Percentiles rank a stretch among this genome's conserved stretches.
These are phyloP conservation scores for Drosophila trapezifrons DNA, from an alignment of 1,140 invertebrate species.

Conservation along the genomic window DNA sequence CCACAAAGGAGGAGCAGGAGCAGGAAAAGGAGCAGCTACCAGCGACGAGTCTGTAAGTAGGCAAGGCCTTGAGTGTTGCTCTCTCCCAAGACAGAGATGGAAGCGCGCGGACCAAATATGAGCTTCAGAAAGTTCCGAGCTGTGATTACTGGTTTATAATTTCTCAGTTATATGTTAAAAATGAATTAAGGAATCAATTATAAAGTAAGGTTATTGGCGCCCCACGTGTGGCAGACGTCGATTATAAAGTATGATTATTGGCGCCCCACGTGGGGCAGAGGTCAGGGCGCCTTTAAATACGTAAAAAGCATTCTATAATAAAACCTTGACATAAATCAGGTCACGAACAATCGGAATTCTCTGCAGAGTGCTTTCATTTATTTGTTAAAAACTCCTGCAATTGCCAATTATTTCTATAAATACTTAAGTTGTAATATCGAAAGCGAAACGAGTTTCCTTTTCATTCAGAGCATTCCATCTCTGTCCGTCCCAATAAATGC, in stretches of 20 bases:
- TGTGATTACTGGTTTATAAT: background rate
- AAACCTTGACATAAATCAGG: no score
- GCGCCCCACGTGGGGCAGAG: background rate
- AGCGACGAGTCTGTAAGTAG: slow-evolving; percentile 58
- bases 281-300: background rate
- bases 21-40: slow-evolving; percentile 18
- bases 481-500: slow-evolving; percentile 6
- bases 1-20: slow-evolving; percentile 6
- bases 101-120: background rate
- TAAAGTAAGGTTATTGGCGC: background rate
- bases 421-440: background rate
- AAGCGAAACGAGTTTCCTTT: background rate
- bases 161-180: background rate
- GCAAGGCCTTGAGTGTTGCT: slow-evolving; percentile 26
- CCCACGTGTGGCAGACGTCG: no score
- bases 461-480: slow-evolving; percentile 21
- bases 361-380: slow-evolving; percentile 5
- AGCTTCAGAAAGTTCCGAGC: background rate
- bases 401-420: slow-evolving; percentile 18
- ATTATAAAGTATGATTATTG: background rate
- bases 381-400: background rate
- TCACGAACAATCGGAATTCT: slow-evolving; percentile 5
- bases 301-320: no score
- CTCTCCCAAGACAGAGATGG: slow-evolving; percentile 7
- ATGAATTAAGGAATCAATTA: background rate